Percentiles rank a stretch among this genome's conserved stretches.
These are phyloP conservation scores for Cryptocephalus primarius DNA, from an alignment of 2,888 invertebrate genomes.

Conservation along the genomic window DNA sequence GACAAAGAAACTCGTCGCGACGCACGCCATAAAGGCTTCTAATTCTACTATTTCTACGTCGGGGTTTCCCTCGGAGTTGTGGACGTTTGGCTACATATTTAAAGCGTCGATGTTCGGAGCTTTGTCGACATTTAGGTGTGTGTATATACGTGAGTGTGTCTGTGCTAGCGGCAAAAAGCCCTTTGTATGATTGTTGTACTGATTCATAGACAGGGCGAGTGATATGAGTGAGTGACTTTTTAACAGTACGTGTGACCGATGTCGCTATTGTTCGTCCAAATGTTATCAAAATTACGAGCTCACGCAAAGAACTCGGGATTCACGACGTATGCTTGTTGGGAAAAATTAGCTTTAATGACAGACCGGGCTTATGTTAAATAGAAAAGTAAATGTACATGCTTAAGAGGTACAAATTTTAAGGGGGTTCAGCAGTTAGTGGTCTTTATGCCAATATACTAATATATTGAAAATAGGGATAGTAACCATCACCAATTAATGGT, in stretches of 20 bases:
- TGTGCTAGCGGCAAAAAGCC: slow-evolving; percentile 4
- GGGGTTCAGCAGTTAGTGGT: too few relatives aligned
- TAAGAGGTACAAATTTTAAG: too few relatives aligned
- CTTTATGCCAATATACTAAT: too few relatives aligned
- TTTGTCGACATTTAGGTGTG: slow-evolving; percentile 3
- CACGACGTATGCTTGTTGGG: too few relatives aligned
- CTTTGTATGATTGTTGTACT: slow-evolving; percentile 11
- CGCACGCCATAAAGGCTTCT: background rate
- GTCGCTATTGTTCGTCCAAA: slow-evolving; percentile 4
- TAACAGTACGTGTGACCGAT: slow-evolving; percentile 8
- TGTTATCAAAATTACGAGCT: slow-evolving; percentile 5
- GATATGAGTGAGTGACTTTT: slow-evolving; percentile 19
- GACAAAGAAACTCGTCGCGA: background rate
- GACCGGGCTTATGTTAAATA: too few relatives aligned
- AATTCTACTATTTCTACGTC: background rate
- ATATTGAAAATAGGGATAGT: too few relatives aligned
- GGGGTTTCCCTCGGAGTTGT: background rate
- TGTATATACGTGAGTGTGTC: too few relatives aligned
- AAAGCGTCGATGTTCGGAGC: slow-evolving; percentile 1
- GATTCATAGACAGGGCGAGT: slow-evolving; percentile 14
- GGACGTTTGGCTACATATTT: background rate
- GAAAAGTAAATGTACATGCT: too few relatives aligned
- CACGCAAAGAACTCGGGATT: background rate
- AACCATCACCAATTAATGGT: too few relatives aligned
- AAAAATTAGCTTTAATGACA: too few relatives aligned